Percentiles rank a stretch among this genome's conserved stretches.
phyloP scores from a whole-genome alignment of 2,888 invertebrate genomes.

The Hypsopygia costalis region DNA sequence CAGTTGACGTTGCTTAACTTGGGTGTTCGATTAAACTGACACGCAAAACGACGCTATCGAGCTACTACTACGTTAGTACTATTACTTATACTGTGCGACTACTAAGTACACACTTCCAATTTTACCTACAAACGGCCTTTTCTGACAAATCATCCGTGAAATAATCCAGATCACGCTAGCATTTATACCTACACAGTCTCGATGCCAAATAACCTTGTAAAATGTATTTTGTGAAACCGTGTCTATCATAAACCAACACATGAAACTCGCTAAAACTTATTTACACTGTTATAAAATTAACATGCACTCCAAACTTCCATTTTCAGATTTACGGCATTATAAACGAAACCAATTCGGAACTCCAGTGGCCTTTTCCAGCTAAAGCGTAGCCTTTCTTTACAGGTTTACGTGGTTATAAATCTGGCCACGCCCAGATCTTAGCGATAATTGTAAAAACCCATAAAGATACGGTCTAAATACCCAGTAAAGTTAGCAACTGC shows the following conservation, averaged over 20 bases:
- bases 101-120: too few species aligned
- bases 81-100: too few species aligned
- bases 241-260: background rate
- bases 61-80: too few species aligned
- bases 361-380: constrained; percentile 29
- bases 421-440: constrained; percentile 42
- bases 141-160: too few species aligned
- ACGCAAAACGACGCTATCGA: too few species aligned
- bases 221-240: too few species aligned
- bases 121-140: too few species aligned
- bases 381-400: constrained; percentile 32
- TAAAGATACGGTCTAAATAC: constrained; percentile 41
- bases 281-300: background rate
- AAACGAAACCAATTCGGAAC: constrained; percentile 21
- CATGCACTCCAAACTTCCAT: background rate
- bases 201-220: too few species aligned
- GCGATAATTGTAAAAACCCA: constrained; percentile 47
- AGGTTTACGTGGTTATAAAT: constrained; percentile 52
- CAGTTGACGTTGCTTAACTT: too few species aligned
- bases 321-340: constrained; percentile 30
- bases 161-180: too few species aligned
- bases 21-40: too few species aligned
- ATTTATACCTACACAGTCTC: too few species aligned
- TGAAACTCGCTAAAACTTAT: background rate
- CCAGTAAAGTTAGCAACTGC: constrained; percentile 20